Percentiles rank a stretch among this genome's conserved stretches.
These are phyloP conservation scores for Tetrao urogallus DNA, from an alignment of 2,113 vertebrate species.

Conservation along the genomic window DNA sequence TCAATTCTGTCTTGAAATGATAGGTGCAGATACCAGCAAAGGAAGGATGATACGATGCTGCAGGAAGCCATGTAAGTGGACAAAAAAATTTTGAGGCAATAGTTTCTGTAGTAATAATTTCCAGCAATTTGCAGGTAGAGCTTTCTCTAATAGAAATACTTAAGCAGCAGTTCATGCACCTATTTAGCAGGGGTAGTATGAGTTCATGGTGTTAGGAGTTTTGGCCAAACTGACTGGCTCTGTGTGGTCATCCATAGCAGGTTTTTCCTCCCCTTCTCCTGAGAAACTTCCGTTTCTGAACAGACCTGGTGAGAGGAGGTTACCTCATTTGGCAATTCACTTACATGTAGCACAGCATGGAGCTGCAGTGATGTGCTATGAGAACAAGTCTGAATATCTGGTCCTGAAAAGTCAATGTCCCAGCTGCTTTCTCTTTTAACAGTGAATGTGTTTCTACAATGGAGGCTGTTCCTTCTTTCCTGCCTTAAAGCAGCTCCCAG, in stretches of 20 bases:
- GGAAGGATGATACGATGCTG: not conserved
- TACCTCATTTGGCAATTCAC: not conserved
- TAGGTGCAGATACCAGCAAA: not conserved
- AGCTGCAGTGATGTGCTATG: not conserved
- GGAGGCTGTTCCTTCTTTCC: not conserved
- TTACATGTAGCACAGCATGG: not conserved
- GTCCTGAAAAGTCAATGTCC: not conserved
- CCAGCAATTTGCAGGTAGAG: not conserved
- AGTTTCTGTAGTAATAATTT: not conserved
- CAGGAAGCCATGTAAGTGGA: not conserved
- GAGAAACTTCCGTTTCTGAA: too few species aligned
- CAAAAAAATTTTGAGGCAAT: not conserved
- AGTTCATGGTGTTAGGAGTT: not conserved
- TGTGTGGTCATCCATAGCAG: accelerated
- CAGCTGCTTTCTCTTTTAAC: not conserved
- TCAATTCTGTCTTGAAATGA: not conserved
- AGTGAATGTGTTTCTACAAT: not conserved
- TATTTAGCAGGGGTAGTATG: not conserved
- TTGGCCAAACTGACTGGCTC: not conserved
- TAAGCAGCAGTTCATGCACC: not conserved
- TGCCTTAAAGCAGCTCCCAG: not conserved
- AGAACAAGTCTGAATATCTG: not conserved
- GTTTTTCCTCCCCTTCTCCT: not conserved
- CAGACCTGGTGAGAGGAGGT: not conserved
- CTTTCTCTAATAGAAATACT: not conserved